Conservation (phyloP, 2,113 vertebrate species). For the Alouatta palliata region DNA sequence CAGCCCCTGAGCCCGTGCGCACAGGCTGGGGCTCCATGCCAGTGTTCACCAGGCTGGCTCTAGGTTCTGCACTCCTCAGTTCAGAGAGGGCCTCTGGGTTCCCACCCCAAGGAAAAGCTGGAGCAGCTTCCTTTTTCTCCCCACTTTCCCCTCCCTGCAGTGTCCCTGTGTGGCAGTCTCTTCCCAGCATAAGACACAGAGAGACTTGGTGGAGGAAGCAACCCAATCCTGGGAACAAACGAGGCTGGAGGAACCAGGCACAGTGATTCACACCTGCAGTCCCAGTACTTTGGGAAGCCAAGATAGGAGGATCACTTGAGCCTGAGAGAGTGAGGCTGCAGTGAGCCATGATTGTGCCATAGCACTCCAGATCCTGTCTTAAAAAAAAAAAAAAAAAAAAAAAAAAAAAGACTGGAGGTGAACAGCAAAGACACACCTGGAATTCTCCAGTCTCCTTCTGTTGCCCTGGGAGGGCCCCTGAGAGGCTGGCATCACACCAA, state of each 20-base stretch:
- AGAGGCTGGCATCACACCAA: neutral
- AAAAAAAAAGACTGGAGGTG: no score
- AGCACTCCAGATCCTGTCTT: no score
- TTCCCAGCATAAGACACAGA: neutral
- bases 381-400: no score
- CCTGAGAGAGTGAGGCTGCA: no score
- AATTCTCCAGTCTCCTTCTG: neutral
- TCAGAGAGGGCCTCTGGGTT: neutral
- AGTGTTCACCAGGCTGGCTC: neutral
- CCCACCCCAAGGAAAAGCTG: neutral
- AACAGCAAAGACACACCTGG: neutral
- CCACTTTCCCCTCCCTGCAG: neutral
- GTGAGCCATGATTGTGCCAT: no score
- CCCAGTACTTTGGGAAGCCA: no score
- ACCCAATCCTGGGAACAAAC: neutral
- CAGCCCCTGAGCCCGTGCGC: constrained; percentile 26
- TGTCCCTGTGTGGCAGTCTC: neutral
- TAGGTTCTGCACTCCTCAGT: neutral
- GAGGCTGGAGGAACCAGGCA: no score
- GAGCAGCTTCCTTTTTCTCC: no score
- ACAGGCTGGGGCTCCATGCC: neutral
- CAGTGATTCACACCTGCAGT: no score
- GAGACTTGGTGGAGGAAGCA: neutral
- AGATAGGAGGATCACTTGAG: no score
- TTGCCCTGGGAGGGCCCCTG: neutral